Evolutionary conservation across 2,888 invertebrate species (phyloP), one percentile per base, ranked within the genome.

Genomic region (Dusona sp.): DNA sequence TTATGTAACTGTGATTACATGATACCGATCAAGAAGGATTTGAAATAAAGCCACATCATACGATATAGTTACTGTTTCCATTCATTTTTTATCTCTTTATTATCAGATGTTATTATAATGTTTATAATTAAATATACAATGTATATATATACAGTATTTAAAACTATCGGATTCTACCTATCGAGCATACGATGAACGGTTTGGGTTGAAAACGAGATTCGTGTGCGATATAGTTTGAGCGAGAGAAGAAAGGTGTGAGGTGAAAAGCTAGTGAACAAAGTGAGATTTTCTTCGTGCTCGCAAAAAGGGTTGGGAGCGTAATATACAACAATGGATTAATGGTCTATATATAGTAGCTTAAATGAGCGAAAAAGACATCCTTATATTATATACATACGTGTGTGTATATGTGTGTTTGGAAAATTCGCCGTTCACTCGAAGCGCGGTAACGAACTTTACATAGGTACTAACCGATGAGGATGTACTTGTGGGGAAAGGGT

Each of bases 371-470:
- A 79, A 57, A 29, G 29, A 79, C 51, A 78, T 67, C 22, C 13
- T 22, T 67, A 54, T 54, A 38, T 78, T 54, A 38, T 78, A 38
- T 51, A 51, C 36, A 54, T 64, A 54, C 22, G 64, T 54, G 25
- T 22, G 33, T 33, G n/a, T 16, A 36, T 25, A 6, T 68, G 42
- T 29, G 77, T 77, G 33, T 79, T 72, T 57, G 54, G 45, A 73
- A 83, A 83, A 86, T 75, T 68, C 72, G 33, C 13, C 38, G 78
- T 82, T 65, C 42, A 16, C 25, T 42, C 45, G 72, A 83, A 57
- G 65, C 45, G 75, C 57, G 74, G 61, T 83, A 83, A 83, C 86
- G 79, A 86, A 83, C 83, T 86, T 86, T 86, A 77, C 83, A 83
- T 86, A 73, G 65, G 57, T 67, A 77, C 74, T 67, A 57, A 79